These are phyloP conservation scores for Rhopilema esculentum DNA, from an alignment of 30 jellyfish, hydroid and myxozoan genomes.

Conservation along the genomic window DNA sequence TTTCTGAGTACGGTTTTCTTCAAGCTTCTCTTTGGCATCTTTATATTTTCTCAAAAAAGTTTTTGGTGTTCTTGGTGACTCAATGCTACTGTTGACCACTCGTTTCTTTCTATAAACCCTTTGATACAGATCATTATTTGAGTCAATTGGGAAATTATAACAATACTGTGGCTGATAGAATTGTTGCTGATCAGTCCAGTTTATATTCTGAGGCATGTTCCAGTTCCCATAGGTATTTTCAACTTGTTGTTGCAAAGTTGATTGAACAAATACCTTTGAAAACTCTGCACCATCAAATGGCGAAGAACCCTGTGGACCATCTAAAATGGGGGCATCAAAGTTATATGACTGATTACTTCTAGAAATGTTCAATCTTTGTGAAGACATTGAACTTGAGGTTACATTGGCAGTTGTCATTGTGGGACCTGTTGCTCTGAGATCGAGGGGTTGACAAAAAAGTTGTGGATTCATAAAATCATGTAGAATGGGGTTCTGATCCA, in stretches of 20 bases:
- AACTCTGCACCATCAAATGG: slow-evolving; percentile 36
- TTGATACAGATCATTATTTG: background rate
- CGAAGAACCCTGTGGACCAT: background rate
- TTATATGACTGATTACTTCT: background rate
- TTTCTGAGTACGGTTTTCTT: background rate
- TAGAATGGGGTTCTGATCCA: background rate
- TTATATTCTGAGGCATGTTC: background rate
- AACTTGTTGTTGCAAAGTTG: slow-evolving; percentile 28
- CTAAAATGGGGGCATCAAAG: background rate
- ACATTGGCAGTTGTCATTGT: background rate
- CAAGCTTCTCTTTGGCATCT: background rate
- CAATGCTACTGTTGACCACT: slow-evolving; percentile 17
- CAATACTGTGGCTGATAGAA: background rate
- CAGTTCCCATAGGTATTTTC: slow-evolving; percentile 22
- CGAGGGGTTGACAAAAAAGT: background rate
- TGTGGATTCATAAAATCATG: background rate
- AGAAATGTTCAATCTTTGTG: background rate
- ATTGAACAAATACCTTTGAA: slow-evolving; percentile 41
- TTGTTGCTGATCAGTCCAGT: background rate
- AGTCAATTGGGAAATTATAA: background rate
- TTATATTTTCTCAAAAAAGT: background rate
- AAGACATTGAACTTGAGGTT: background rate
- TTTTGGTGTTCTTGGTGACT: slow-evolving; percentile 57
- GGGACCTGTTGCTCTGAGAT: background rate
- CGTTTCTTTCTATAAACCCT: slow-evolving; percentile 52